A percentile compares a stretch with the other conserved stretches of the same genome.
phyloP scores from a whole-genome alignment of 2,888 invertebrate genomes.

The Ennomos fuscantarius region DNA sequence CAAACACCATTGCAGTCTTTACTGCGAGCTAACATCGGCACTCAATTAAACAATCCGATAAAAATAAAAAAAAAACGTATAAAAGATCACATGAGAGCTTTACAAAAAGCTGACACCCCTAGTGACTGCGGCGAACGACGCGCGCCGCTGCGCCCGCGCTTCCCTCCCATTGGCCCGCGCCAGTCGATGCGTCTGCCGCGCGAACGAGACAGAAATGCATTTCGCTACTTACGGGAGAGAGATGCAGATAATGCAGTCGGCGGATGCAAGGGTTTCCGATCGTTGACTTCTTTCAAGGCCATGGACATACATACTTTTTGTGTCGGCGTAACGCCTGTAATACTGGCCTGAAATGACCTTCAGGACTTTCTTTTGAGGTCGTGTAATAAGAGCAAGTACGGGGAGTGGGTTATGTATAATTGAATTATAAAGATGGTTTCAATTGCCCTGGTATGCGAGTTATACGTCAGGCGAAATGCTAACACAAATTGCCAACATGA shows the following conservation, averaged over 20 bases:
- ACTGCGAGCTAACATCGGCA: constrained; percentile 49
- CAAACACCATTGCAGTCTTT: constrained; percentile 11
- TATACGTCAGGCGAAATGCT: not conserved
- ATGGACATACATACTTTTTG: constrained; percentile 70
- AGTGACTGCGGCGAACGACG: constrained; percentile 67
- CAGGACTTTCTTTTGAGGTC: constrained; percentile 78
- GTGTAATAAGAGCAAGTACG: constrained; percentile 32
- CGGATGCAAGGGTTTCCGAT: constrained; percentile 82
- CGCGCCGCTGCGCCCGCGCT: constrained; percentile 79
- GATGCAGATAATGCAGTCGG: constrained; percentile 64
- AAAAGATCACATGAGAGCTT: constrained; percentile 74
- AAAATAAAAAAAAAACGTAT: constrained; percentile 59
- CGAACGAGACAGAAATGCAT: constrained; percentile 52
- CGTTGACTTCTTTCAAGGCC: constrained; percentile 83
- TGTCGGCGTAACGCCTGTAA: constrained; percentile 72
- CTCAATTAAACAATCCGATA: constrained; percentile 68
- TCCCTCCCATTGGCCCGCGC: constrained; percentile 67
- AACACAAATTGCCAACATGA: not conserved
- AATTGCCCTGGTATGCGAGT: constrained; percentile 1
- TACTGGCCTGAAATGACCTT: constrained; percentile 74
- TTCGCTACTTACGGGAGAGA: constrained; percentile 49
- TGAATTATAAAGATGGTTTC: constrained; percentile 2
- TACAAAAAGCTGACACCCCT: constrained; percentile 80
- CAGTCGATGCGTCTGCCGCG: constrained; percentile 56
- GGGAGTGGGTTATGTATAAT: constrained; percentile 11